Evolutionary conservation across 1,140 invertebrate species (phyloP), one percentile per base, ranked within the genome.

Genomic region (Achatina immaculata): DNA sequence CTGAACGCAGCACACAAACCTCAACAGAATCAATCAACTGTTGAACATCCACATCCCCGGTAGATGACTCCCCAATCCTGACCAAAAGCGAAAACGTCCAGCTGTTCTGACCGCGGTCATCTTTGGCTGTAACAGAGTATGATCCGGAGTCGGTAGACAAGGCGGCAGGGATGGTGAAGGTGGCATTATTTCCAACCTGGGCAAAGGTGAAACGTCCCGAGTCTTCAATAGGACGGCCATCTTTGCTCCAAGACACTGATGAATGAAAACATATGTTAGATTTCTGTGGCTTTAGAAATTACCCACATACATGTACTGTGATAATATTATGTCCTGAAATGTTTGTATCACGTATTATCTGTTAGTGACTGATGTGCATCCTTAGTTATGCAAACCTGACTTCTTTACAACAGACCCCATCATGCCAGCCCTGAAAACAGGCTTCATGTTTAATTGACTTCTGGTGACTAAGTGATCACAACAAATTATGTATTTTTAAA

Each of bases 101-200:
- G 48, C 82, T 82, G 16, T 80, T 71, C 40, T 81, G 77, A 36
- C 87, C 89, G 65, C 76, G 80, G n/a, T 84, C 85, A 74, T 83
- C 83, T 36, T 78, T 94, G n/a, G 95, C 96, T 87, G 95, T 95
- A 7, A 96, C 96, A 81, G 95, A 93, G 91, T 98, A 99, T 90
- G 97, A 96, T 40, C 97, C 97, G 83, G 95, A 93, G 91, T 99
- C 97, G 80, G 95, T 95, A 58, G 94, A 90, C 80, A 94, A 93
- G 89, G 95, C 95, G 78, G 94, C 94, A 62, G 94, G 93, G 82
- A 98, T 95, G 81, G 93, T 93, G 78, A 94, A 91, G 86, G 94
- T 94, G 80, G 93, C 94, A 85, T 58, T 80, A 45, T 94, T 94
- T 83, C 94, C 94, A 85, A 96, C 95, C 68, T 84, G 81, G 55